Evolutionary conservation across 2,888 invertebrate species (phyloP), one percentile per base, ranked within the genome.

Genomic region (Alloscopus bannaensis): DNA sequence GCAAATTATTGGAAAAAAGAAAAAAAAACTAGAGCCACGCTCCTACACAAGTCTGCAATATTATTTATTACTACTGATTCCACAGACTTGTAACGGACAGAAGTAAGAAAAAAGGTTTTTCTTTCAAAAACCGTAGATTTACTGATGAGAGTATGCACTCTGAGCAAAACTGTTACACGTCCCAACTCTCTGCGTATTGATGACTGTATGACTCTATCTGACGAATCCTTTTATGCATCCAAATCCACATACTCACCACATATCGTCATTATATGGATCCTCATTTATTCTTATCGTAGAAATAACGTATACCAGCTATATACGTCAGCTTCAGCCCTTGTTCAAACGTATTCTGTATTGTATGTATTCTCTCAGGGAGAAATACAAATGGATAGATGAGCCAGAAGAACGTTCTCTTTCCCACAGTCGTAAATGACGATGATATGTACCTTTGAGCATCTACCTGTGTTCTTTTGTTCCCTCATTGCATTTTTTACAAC

Each of bases 71-170:
- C 60, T 60, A 40, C 36, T 60, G 60, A 2, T 36, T 13, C 26
- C 36, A 11, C 40, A 60, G 60, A 36, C 60, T 59, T 55, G 55
- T 59, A 60, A 60, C 60, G 60, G 60, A 60, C 60, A 60, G 60
- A 36, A 29, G 28, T 18, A n/a, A n/a, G n/a, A n/a, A n/a, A n/a
- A n/a, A n/a, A n/a, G n/a, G n/a, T n/a, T n/a, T n/a, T n/a, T n/a
- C n/a, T n/a, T n/a, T n/a, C n/a, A n/a, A n/a, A n/a, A n/a, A n/a
- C n/a, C n/a, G n/a, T n/a, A n/a, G n/a, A n/a, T n/a, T n/a, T n/a
- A n/a, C n/a, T n/a, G n/a, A n/a, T n/a, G n/a, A n/a, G n/a, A n/a
- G n/a, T n/a, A n/a, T n/a, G n/a, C n/a, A 26, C 24, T 55, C 55
- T 57, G 24, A 36, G 18, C 18, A 47, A 6, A 57, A 60, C 29